Base-by-base conservation (phyloP, 2,113 vertebrate species). In the Cyphomyrus plagiostoma region DNA sequence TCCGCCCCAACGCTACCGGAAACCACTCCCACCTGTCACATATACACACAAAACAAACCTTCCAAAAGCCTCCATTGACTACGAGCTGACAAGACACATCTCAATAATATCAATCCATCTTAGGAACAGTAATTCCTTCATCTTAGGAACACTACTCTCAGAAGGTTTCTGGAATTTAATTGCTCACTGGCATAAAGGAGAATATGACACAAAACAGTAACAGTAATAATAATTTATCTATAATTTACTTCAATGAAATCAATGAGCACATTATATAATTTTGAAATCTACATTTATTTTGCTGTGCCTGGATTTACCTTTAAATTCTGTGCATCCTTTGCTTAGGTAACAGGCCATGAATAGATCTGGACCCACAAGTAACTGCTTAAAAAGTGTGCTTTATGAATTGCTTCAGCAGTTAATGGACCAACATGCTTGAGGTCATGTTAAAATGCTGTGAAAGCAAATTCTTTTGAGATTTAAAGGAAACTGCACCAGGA, bases 381-480 rank as follows among this genome's bases (percentile, higher is more conserved):
- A 39, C 70, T 39, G 30, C 70, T 66, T 66, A 77, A 77, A 77
- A 30, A 0, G 15, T 39, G 66, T 10, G 30, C 1, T 35, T n/a
- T 39, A 77, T 39, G 30, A 77, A 77, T 1, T 77, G 10, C 26
- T 77, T 15, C 30, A 42, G 74, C 35, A 80, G 15, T 42, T 80
- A 80, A 80, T 80, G 35, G 74, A 80, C 74, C 74, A 19, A 42
- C 15, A 39, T 39, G 35, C 15, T 80, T 80, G 74, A 80, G 74
- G 74, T 80, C 74, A 80, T 42, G 35, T 80, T 13, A 42, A 80
- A 80, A 80, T 80, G 74, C 74, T 19, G 35, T 17, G 35, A 39
- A 80, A 80, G 74, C 74, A 17, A 35, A 80, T 80, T 80, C 74
- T 80, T 80, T 80, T 80, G 74, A 80, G 74, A 80, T 80, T 80